These are phyloP conservation scores for Mycogona germanica DNA, from an alignment of 2,888 invertebrate genomes.

Conservation along the genomic window DNA sequence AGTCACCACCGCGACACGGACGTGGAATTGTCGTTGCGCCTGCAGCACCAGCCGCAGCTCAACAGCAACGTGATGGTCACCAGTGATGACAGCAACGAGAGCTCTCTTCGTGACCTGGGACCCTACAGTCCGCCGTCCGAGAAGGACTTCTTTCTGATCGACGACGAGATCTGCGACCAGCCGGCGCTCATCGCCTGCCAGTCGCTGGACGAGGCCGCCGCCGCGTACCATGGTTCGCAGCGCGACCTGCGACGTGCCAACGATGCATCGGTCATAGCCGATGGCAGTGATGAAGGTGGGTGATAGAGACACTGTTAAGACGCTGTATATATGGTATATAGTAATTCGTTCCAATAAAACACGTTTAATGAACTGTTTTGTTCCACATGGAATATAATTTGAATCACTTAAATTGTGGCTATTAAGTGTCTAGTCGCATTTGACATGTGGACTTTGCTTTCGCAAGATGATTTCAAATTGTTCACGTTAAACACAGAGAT, in stretches of 20 bases:
- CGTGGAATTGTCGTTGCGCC: not conserved
- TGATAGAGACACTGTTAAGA: too few species aligned
- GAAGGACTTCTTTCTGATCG: conserved; percentile 57
- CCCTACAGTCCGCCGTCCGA: conserved; percentile 20
- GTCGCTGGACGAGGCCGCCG: not conserved
- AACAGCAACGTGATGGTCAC: not conserved
- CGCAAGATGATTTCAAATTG: too few species aligned
- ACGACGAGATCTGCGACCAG: conserved; percentile 85
- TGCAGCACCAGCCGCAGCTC: not conserved
- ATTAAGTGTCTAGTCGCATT: too few species aligned
- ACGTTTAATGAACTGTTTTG: too few species aligned
- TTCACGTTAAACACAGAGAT: too few species aligned
- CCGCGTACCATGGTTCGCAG: not conserved
- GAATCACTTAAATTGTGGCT: too few species aligned
- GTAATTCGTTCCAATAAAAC: too few species aligned
- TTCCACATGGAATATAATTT: too few species aligned
- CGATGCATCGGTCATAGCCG: not conserved
- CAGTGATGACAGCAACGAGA: not conserved
- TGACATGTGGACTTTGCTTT: too few species aligned
- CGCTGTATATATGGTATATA: too few species aligned
- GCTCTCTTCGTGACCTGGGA: conserved; percentile 1
- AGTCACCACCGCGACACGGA: not conserved
- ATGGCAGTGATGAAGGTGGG: conserved; percentile 13
- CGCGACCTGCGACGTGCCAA: not conserved
- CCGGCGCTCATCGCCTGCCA: conserved; percentile 46